Conservation (phyloP, 64 coral and sea anemone genomes). For the Actinia tenebrosa region DNA sequence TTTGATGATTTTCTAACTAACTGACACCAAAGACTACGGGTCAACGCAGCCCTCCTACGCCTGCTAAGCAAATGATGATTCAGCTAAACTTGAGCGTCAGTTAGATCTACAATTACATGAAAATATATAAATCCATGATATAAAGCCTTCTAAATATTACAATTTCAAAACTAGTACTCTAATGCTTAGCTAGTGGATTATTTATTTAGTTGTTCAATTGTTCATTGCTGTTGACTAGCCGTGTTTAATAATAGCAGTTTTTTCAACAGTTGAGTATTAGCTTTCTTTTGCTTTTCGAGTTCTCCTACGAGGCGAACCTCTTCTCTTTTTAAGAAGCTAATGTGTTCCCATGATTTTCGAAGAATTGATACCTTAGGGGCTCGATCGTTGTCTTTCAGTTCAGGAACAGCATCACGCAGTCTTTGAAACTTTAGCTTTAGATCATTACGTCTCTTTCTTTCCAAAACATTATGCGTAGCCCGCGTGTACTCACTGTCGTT, state of each 20-base stretch:
- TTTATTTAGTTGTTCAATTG: constrained; percentile 20
- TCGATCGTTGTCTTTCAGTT: constrained; percentile 91
- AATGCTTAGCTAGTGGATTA: no score
- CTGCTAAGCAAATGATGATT: neutral
- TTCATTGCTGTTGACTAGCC: constrained; percentile 19
- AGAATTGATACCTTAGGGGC: constrained; percentile 95
- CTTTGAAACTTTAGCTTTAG: constrained; percentile 95
- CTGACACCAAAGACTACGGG: neutral
- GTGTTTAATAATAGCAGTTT: constrained; percentile 74
- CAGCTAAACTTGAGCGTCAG: neutral
- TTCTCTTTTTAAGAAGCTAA: constrained; percentile 76
- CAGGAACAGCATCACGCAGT: constrained; percentile 86
- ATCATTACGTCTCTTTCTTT: constrained; percentile 93
- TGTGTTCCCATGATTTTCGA: constrained; percentile 90
- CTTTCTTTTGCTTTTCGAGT: constrained; percentile 91
- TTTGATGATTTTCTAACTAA: neutral
- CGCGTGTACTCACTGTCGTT: constrained; percentile 91
- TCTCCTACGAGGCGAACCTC: constrained; percentile 67
- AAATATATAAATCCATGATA: neutral
- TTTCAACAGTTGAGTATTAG: constrained; percentile 64
- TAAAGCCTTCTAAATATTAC: neutral
- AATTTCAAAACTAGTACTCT: neutral
- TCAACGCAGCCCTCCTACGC: neutral
- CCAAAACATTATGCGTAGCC: constrained; percentile 93
- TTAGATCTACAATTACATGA: neutral